Base-by-base conservation (phyloP, 2,888 invertebrate genomes). In the Tuberolachnus salignus region DNA sequence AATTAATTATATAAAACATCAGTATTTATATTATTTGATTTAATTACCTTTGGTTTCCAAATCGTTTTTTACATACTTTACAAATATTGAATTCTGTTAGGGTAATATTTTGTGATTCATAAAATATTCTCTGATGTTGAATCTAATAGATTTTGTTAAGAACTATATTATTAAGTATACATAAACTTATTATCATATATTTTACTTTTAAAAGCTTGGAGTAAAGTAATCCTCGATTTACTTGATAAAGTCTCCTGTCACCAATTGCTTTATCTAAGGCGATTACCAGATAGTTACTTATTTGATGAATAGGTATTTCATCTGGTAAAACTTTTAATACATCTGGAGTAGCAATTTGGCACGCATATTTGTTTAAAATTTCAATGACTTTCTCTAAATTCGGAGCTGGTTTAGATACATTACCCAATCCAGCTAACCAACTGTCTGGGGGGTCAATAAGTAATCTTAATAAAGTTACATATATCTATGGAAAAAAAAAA, bases 41-140 rank as follows among this genome's bases (percentile, higher is more conserved):
- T 66, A 81, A 81, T 82, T 84, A 92, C 92, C 92, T 95, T 87
- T 94, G 94, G 86, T 94, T 94, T 21, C 93, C 93, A 86, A 98
- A 97, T 80, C 94, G 89, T 85, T 98, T 98, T 85, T 92, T 94
- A 86, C 98, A 98, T 1, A 94, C 94, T 0, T 92, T 91, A 86
- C 98, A 98, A 75, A 94, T 90, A 84, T 93, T 94, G 83, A 92
- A 91, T 83, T 97, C 96, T 21, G 92, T 94, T 82, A 98, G 91
- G 1, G 92, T 87, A 66, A 97, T 91, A 84, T 91, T 92, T 84
- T 93, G 92, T 1, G 92, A 92, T 85, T 97, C 93, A 83, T 92
- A 91, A 83, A 90, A 90, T 85, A 94, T 91, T 82, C 93, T 89
- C 83, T 92, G 87, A 84, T 94, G 92, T 85, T 94, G 92, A 46